Percentiles rank a stretch among this genome's conserved stretches.
phyloP scores from a whole-genome alignment of 2,113 vertebrate species.

The Eulemur rufifrons region DNA sequence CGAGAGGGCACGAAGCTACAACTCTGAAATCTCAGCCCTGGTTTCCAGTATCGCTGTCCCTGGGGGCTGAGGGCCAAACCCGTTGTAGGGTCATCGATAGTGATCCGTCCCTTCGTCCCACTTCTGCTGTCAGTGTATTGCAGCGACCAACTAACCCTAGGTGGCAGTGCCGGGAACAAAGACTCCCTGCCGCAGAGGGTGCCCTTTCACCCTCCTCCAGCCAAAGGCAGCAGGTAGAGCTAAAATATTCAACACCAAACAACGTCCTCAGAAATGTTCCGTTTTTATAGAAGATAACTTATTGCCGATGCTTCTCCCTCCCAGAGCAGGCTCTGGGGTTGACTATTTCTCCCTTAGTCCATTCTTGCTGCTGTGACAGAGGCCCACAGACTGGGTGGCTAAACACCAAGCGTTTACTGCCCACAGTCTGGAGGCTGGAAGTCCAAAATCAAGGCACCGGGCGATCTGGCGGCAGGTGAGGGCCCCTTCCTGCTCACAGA shows the following conservation, averaged over 20 bases:
- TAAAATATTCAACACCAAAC: too few relatives aligned
- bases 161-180: neutral
- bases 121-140: neutral
- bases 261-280: too few relatives aligned
- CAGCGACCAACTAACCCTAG: neutral
- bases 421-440: neutral
- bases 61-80: neutral
- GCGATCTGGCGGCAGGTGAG: too few relatives aligned
- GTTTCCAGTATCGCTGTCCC: neutral
- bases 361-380: neutral
- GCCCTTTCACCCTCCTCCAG: neutral
- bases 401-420: neutral
- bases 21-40: neutral
- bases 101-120: neutral
- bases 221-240: neutral
- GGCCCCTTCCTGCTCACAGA: neutral
- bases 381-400: too few relatives aligned
- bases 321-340: neutral
- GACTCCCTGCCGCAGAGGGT: too few relatives aligned
- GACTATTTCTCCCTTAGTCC: accelerated
- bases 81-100: neutral
- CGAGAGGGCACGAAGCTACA: neutral
- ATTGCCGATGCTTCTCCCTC: neutral
- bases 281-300: accelerated
- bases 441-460: neutral